phyloP scores from a whole-genome alignment of 2,888 invertebrate species.

The Platerodrilus igneus region DNA sequence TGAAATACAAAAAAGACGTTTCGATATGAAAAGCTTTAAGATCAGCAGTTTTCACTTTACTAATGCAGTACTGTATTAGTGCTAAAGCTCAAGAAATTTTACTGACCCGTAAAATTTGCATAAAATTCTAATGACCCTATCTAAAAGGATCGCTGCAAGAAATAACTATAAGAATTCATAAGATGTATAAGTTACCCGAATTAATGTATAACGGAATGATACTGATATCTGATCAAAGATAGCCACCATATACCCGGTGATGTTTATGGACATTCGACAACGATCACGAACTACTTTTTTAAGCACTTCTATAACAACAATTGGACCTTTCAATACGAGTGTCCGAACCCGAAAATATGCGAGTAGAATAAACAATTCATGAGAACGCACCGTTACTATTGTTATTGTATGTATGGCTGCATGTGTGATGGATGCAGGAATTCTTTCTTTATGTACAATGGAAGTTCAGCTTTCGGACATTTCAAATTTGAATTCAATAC shows the following conservation, averaged over 20 bases:
- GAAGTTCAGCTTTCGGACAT: slow-evolving; percentile 15
- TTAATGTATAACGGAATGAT: slow-evolving; percentile 15
- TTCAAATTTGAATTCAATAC: slow-evolving; percentile 21
- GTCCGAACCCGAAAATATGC: slow-evolving; percentile 32
- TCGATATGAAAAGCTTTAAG: no score
- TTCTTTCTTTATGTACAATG: slow-evolving; percentile 23
- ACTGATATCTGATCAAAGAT: slow-evolving; percentile 26
- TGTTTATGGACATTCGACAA: slow-evolving; percentile 23
- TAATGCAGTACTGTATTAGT: no score
- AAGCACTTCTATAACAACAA: slow-evolving; percentile 32
- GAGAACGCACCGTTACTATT: slow-evolving; percentile 43
- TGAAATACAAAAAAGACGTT: no score
- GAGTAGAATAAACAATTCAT: slow-evolving; percentile 46
- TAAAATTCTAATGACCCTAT: no score
- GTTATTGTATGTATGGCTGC: slow-evolving; percentile 39
- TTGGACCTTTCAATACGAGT: slow-evolving; percentile 33
- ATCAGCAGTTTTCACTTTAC: no score
- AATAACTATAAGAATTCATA: no score
- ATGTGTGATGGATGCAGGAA: slow-evolving; percentile 27
- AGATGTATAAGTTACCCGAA: no score
- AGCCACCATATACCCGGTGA: slow-evolving; percentile 20
- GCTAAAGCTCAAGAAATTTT: no score
- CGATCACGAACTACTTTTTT: slow-evolving; percentile 29
- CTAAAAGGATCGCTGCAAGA: no score
- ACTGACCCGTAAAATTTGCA: no score